Percentiles rank a stretch among this genome's conserved stretches.
Conservation (phyloP, 2,888 invertebrate genomes). For the Pandemis heparana region DNA sequence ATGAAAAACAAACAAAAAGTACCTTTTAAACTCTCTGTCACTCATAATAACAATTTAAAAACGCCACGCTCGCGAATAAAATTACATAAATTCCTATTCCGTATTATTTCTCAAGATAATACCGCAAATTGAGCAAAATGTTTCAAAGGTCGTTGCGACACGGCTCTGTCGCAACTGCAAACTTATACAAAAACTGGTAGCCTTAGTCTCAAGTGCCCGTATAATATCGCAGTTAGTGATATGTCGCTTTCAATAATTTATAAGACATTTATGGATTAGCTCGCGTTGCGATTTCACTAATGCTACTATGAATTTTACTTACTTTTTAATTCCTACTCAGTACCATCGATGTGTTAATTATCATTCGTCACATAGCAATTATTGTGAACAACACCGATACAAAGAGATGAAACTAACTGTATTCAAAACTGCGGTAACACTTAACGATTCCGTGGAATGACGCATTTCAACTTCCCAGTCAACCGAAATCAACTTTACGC, state of each 20-base stretch:
- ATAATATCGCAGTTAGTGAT: conserved; percentile 35
- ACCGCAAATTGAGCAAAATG: conserved; percentile 43
- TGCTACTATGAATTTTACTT: neutral
- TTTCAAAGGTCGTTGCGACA: conserved; percentile 40
- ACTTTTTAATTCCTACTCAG: neutral
- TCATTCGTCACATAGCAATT: conserved; percentile 9
- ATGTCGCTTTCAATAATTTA: conserved; percentile 37
- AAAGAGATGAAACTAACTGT: conserved; percentile 33
- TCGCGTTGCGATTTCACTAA: conserved; percentile 30
- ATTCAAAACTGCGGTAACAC: conserved; percentile 29
- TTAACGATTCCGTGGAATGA: conserved; percentile 58
- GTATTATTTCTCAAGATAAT: conserved; percentile 41
- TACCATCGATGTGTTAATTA: neutral
- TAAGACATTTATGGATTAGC: conserved; percentile 32
- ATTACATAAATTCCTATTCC: conserved; percentile 37
- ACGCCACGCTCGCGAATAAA: conserved; percentile 10
- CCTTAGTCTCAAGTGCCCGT: conserved; percentile 16
- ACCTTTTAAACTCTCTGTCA: neutral
- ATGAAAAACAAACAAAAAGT: no score
- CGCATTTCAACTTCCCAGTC: neutral
- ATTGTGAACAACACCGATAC: conserved; percentile 13
- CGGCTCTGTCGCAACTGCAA: conserved; percentile 24
- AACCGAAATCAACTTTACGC: conserved; percentile 45
- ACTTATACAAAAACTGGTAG: conserved; percentile 39
- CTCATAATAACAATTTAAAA: neutral